phyloP scores from a whole-genome alignment of 2,797 vertebrate species.

The Aeoliscus strigatus region DNA sequence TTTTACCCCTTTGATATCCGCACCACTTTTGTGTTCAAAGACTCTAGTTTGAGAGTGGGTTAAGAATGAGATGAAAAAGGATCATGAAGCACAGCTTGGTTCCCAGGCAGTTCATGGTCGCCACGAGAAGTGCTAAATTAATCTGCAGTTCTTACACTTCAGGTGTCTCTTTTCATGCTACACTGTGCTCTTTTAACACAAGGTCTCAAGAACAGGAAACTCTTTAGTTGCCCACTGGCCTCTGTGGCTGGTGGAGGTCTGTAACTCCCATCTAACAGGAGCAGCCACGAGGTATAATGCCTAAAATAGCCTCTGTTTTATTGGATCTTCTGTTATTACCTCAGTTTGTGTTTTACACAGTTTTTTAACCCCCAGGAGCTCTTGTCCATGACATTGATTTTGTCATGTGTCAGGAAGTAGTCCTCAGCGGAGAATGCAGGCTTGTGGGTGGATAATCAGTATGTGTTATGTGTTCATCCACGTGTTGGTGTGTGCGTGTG shows the following conservation, averaged over 20 bases:
- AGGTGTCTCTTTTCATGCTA: no score
- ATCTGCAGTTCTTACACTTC: slow-evolving; percentile 21
- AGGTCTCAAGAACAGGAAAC: no score
- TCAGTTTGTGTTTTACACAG: slow-evolving; percentile 50
- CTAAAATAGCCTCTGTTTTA: slow-evolving; percentile 40
- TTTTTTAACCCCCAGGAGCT: slow-evolving; percentile 46
- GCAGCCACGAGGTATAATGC: slow-evolving; percentile 38
- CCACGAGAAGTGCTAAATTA: slow-evolving; percentile 22
- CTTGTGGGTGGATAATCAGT: slow-evolving; percentile 62
- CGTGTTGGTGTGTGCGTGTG: slow-evolving; percentile 25
- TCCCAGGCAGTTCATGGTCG: slow-evolving; percentile 16
- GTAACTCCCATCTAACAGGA: slow-evolving; percentile 31
- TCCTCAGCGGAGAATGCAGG: slow-evolving; percentile 52
- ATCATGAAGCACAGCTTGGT: slow-evolving; percentile 10
- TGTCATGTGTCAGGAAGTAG: slow-evolving; percentile 53
- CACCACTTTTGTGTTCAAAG: slow-evolving; percentile 13
- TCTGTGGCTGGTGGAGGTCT: slow-evolving; percentile 12
- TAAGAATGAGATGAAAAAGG: slow-evolving; percentile 19
- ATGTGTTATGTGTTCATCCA: slow-evolving; percentile 38
- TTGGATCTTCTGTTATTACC: slow-evolving; percentile 49
- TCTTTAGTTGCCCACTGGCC: slow-evolving; percentile 29
- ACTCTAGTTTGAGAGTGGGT: slow-evolving; percentile 10
- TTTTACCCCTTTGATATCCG: slow-evolving; percentile 19
- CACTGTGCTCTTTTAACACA: slow-evolving; percentile 20
- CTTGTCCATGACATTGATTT: slow-evolving; percentile 52